Evolutionary conservation across 1,140 invertebrate genomes (phyloP).

Genomic region (Arion vulgaris): DNA sequence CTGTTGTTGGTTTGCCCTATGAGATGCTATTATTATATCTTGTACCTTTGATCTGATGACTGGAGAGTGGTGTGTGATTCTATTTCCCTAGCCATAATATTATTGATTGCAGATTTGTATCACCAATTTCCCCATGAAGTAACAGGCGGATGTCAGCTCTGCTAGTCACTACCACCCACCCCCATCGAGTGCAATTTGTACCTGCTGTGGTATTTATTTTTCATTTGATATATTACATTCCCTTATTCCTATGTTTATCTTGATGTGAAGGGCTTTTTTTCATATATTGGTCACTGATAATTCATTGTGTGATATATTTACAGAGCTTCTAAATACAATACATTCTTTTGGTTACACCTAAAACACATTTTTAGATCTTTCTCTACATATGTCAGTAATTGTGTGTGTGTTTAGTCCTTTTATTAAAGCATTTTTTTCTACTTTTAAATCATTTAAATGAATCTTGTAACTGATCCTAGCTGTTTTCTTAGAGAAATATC

Average conservation of each 20-base stretch:
- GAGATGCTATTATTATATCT: background rate
- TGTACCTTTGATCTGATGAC: background rate
- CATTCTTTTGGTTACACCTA: no score
- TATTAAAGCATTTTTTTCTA: no score
- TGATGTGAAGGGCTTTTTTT: background rate
- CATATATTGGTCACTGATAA: background rate
- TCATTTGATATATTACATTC: conserved; percentile 16
- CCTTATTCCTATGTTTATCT: conserved; percentile 26
- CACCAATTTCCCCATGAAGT: background rate
- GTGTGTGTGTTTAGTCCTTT: background rate
- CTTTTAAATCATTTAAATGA: no score
- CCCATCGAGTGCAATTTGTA: conserved; percentile 18
- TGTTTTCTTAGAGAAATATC: no score
- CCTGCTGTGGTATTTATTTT: conserved; percentile 33
- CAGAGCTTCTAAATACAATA: no score
- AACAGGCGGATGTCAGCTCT: background rate
- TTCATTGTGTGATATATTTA: no score
- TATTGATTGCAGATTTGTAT: background rate
- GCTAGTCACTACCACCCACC: background rate
- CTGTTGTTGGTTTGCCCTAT: no score
- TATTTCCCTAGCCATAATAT: background rate
- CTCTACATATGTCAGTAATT: background rate
- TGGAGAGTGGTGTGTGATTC: background rate
- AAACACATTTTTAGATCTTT: background rate
- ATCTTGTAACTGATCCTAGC: no score